These are phyloP conservation scores for Diarsia rubi DNA, from an alignment of 2,888 invertebrate species.

Conservation along the genomic window DNA sequence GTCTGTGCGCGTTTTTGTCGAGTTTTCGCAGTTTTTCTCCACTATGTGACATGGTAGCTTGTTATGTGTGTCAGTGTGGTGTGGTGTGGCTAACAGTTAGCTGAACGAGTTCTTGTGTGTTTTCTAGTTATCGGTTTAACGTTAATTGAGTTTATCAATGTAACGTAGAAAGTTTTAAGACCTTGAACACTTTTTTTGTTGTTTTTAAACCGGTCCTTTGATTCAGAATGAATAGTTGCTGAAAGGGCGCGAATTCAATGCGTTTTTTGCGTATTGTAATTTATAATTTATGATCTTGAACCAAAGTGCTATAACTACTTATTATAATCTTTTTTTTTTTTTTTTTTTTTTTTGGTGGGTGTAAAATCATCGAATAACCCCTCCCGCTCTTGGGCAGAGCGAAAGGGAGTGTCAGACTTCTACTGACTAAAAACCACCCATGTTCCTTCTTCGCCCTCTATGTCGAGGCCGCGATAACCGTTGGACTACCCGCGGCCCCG, in stretches of 20 bases:
- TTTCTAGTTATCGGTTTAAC: conserved; percentile 52
- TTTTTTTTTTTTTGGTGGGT: too few relatives aligned
- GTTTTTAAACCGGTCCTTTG: not conserved
- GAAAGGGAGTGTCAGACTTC: too few relatives aligned
- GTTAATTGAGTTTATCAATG: conserved; percentile 55
- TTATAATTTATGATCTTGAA: not conserved
- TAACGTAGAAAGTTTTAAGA: conserved; percentile 49
- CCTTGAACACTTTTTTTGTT: conserved; percentile 34
- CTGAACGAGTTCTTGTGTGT: conserved; percentile 51
- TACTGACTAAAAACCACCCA: too few relatives aligned
- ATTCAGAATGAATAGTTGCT: not conserved
- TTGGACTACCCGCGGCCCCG: too few relatives aligned
- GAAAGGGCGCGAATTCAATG: not conserved
- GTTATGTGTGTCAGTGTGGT: conserved; percentile 53
- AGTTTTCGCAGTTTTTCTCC: conserved; percentile 68
- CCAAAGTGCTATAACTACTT: not conserved
- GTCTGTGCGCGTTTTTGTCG: conserved; percentile 67
- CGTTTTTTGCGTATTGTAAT: not conserved
- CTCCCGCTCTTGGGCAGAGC: too few relatives aligned
- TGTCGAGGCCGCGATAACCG: too few relatives aligned
- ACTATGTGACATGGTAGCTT: conserved; percentile 32
- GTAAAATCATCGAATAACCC: too few relatives aligned
- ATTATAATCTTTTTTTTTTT: too few relatives aligned
- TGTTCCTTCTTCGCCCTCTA: too few relatives aligned
- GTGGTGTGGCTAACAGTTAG: conserved; percentile 39